Base-by-base conservation (phyloP, 1,140 invertebrate genomes). In the Spodoptera litura region DNA sequence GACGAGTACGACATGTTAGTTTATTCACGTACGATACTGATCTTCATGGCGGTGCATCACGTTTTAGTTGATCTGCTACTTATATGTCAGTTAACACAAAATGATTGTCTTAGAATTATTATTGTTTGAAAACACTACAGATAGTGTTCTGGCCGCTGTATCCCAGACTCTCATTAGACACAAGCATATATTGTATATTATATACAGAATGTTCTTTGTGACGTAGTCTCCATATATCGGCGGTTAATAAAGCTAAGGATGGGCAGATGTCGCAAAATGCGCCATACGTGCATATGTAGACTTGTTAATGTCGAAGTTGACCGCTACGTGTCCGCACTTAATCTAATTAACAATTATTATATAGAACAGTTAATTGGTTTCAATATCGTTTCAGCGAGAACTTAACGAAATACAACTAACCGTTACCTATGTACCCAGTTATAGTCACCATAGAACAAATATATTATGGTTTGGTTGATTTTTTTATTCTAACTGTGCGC, bases 221-320 rank as follows among this genome's bases (percentile, higher is more conserved):
- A n/a, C n/a, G 31, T 4, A 10, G 13, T 5, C 55, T 49, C 58
- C 51, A 6, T 66, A 11, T 64, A 59, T n/a, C 53, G 35, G 61
- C 49, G n/a, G 70, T 78, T 78, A 81, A 81, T 74, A 53, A 87
- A 89, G 87, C 88, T 77, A 77, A 83, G 84, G 81, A 84, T 83
- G 85, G 53, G 78, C 53, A 62, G 72, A 25, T 51, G 15, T 64
- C 59, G 66, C 70, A 79, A 56, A 73, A 76, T 83, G 71, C 75
- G 77, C 79, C 75, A 84, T 84, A 81, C 38, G 52, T 81, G 77
- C 79, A 78, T 68, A 77, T 84, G 81, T 78, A 81, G 62, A 20
- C 0, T 13, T 75, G 59, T 75, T 75, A 62, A 0, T 44, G 72
- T 75, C 58, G 49, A 53, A 27, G 9, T 62, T 62, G n/a, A 73